Conservation (phyloP, 2,888 invertebrate species). For the Griposia aprilina region DNA sequence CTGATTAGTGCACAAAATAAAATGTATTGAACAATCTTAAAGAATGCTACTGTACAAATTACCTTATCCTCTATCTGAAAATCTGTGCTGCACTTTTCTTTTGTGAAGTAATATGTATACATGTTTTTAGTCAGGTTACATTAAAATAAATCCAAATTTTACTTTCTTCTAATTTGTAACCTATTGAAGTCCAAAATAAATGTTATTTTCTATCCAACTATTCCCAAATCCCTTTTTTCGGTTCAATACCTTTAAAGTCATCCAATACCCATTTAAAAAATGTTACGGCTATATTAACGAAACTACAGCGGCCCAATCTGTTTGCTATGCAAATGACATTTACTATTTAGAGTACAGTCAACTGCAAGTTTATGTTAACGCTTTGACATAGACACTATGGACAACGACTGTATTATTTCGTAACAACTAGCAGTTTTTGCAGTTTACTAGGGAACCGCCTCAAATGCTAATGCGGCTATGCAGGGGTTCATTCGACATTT, state of each 20-base stretch:
- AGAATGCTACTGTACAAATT: not conserved
- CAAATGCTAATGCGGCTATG: no score
- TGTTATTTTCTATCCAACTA: conserved; percentile 13
- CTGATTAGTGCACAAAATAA: not conserved
- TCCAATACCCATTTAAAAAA: conserved; percentile 39
- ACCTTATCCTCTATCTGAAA: not conserved
- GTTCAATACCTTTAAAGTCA: conserved; percentile 23
- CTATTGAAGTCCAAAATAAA: conserved; percentile 6
- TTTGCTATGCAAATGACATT: conserved; percentile 47
- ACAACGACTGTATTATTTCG: not conserved
- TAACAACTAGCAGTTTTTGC: not conserved
- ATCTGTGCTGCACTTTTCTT: not conserved
- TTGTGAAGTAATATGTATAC: not conserved
- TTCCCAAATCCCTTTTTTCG: conserved; percentile 45
- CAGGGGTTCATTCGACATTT: not conserved
- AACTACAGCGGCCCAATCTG: conserved; percentile 24
- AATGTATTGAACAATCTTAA: not conserved
- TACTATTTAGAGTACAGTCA: conserved; percentile 31
- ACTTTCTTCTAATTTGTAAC: conserved; percentile 8
- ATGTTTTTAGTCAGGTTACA: no score
- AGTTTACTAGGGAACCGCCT: not conserved
- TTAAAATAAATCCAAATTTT: not conserved
- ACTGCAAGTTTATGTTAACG: not conserved
- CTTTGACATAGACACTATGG: not conserved
- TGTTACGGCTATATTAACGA: conserved; percentile 43